Conservation (phyloP, 2,113 vertebrate genomes). For the Dasyornis broadbenti region DNA sequence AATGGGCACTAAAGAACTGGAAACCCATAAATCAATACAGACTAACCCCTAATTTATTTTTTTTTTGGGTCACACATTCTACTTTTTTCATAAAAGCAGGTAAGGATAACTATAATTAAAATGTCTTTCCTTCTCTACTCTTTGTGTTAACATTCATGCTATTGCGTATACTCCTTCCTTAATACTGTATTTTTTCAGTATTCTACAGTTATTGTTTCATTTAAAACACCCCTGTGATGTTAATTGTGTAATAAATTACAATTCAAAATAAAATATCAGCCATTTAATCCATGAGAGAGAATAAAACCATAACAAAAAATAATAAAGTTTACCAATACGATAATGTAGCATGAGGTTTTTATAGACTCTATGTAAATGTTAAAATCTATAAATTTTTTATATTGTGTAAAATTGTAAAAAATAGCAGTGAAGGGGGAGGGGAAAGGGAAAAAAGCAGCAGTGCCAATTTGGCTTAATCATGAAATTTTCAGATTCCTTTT, state of each 20-base stretch:
- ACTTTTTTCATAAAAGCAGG: background rate
- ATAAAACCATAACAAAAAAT: slow-evolving; percentile 36
- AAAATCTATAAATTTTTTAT: slow-evolving; percentile 55
- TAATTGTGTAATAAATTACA: slow-evolving; percentile 42
- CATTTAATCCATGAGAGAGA: slow-evolving; percentile 20
- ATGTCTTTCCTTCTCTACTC: background rate
- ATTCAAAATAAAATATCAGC: slow-evolving; percentile 35
- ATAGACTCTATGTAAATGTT: slow-evolving; percentile 37
- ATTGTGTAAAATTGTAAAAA: slow-evolving; percentile 12
- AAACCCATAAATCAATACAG: slow-evolving; percentile 12
- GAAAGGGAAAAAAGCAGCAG: background rate
- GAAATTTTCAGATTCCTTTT: background rate
- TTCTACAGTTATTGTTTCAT: slow-evolving; percentile 20
- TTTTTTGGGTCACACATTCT: background rate
- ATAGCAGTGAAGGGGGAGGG: background rate
- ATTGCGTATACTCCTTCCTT: background rate
- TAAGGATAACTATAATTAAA: slow-evolving; percentile 35
- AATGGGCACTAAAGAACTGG: background rate
- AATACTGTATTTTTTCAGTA: slow-evolving; percentile 23
- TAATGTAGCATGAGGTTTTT: slow-evolving; percentile 25
- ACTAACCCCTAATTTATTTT: background rate
- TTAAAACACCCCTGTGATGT: slow-evolving; percentile 20
- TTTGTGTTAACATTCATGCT: background rate
- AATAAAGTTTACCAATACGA: slow-evolving; percentile 37
- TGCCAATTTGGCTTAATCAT: background rate